phyloP scores from a whole-genome alignment of 2,113 vertebrate genomes.

The Cyphomyrus plagiostoma region DNA sequence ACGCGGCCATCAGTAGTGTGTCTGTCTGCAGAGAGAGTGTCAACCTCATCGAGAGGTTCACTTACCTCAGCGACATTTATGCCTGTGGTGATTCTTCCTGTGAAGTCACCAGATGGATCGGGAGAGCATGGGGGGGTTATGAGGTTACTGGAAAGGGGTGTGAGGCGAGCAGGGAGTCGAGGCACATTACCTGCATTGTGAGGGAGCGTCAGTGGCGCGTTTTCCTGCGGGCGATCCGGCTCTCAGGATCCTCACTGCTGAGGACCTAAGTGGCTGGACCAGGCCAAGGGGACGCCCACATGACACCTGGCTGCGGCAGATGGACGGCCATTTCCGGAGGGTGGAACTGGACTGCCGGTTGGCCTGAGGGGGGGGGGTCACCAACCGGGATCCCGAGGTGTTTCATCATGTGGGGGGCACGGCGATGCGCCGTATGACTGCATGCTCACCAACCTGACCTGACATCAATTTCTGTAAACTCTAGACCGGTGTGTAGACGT shows the following conservation, averaged over 20 bases:
- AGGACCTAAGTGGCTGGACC: background rate
- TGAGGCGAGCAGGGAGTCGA: background rate
- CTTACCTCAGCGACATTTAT: background rate
- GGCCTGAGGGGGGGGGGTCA: background rate
- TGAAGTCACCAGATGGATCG: background rate
- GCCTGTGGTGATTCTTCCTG: background rate
- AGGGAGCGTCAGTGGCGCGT: background rate
- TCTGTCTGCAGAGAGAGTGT: background rate
- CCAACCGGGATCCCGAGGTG: background rate
- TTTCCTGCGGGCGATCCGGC: background rate
- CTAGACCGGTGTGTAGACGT: background rate
- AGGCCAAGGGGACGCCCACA: background rate
- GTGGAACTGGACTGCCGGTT: background rate
- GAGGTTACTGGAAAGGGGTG: background rate
- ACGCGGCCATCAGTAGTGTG: background rate
- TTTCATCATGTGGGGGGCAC: background rate
- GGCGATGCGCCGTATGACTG: background rate
- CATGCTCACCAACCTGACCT: background rate
- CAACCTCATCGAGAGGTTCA: background rate
- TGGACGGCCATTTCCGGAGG: background rate
- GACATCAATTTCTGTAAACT: background rate
- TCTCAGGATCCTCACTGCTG: background rate
- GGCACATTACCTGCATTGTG: background rate
- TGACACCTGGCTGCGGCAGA: background rate
- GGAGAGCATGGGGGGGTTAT: background rate